phyloP scores from a whole-genome alignment of 2,113 vertebrate species.

The Eulemur rufifrons region DNA sequence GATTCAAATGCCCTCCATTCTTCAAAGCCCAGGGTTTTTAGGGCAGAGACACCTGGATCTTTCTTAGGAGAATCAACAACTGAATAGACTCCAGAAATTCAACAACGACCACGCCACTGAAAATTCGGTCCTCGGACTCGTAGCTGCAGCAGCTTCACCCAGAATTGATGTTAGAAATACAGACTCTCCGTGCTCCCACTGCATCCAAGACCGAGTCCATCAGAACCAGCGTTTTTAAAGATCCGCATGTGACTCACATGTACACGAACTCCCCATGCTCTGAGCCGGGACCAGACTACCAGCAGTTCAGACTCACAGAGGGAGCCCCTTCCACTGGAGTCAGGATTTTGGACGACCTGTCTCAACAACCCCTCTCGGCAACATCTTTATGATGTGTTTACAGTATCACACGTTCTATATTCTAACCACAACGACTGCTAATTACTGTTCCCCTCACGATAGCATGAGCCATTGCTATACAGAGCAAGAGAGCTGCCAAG shows the following conservation, averaged over 20 bases:
- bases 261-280: neutral
- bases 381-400: neutral
- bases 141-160: neutral
- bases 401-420: neutral
- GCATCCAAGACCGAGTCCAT: neutral
- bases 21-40: neutral
- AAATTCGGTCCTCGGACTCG: neutral
- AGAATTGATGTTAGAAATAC: neutral
- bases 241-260: neutral
- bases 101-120: neutral
- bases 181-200: neutral
- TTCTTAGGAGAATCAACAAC: neutral
- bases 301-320: neutral
- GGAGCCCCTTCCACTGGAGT: neutral
- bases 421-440: constrained; percentile 20
- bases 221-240: neutral
- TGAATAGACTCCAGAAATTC: neutral
- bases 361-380: neutral
- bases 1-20: neutral
- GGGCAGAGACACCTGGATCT: neutral
- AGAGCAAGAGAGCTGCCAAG: neutral
- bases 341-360: neutral
- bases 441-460: neutral
- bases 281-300: neutral
- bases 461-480: neutral